phyloP scores from a whole-genome alignment of 2,113 vertebrate species.

The Pollimyrus isidori region DNA sequence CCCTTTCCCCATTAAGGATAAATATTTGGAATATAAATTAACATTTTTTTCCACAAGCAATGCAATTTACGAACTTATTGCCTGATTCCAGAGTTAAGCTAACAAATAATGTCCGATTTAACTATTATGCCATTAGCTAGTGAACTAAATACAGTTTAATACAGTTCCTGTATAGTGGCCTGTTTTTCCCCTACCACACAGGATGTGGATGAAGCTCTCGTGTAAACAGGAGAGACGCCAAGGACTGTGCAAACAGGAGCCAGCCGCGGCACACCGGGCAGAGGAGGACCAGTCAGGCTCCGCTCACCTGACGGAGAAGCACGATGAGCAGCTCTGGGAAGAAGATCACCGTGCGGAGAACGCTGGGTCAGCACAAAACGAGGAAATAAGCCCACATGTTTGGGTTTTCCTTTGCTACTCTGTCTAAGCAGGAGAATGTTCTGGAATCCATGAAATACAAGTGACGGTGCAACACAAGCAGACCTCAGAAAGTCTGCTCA shows the following conservation, averaged over 20 bases:
- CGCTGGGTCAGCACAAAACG: neutral
- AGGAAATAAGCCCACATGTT: neutral
- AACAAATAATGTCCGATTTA: neutral
- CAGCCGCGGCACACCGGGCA: neutral
- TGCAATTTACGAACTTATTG: neutral
- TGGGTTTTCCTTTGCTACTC: neutral
- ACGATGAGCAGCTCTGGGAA: neutral
- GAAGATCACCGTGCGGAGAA: neutral
- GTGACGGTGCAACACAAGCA: neutral
- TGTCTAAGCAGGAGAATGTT: neutral
- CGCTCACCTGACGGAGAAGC: neutral
- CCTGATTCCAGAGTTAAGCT: neutral
- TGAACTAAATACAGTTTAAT: neutral
- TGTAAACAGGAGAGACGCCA: neutral
- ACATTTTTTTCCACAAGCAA: neutral
- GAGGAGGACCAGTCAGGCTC: neutral
- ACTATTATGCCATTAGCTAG: neutral
- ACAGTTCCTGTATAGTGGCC: neutral
- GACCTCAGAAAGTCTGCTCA: neutral
- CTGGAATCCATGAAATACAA: neutral
- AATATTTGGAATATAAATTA: neutral
- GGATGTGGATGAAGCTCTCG: neutral
- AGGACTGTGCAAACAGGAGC: neutral
- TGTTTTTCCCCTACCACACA: neutral
- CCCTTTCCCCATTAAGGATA: neutral